phyloP scores from a whole-genome alignment of 1,140 invertebrate genomes.

The Drosophila arawakana region DNA sequence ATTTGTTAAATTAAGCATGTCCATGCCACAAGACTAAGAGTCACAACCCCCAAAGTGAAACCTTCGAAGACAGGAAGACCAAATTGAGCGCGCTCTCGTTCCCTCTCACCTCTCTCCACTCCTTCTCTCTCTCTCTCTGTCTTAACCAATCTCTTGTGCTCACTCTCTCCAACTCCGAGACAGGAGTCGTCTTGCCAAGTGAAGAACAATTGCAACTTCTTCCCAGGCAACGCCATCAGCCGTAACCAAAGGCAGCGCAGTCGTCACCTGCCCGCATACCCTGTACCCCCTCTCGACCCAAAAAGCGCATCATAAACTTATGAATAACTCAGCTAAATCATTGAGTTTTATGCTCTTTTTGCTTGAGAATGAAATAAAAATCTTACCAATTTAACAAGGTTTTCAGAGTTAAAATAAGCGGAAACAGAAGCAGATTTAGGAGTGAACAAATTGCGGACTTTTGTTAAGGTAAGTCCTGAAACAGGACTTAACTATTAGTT shows the following conservation, averaged over 20 bases:
- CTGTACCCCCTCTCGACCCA: background rate
- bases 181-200: constrained; percentile 25
- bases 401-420: no score
- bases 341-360: no score
- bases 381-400: no score
- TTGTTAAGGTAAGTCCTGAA: no score
- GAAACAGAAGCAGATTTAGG: no score
- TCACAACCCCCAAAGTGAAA: constrained; percentile 14
- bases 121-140: background rate
- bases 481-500: no score
- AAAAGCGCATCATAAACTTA: background rate
- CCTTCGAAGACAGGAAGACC: constrained; percentile 16
- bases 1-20: constrained; percentile 64
- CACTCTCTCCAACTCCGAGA: background rate
- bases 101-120: background rate
- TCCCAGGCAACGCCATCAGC: constrained; percentile 67
- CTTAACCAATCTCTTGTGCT: background rate
- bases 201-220: constrained; percentile 35
- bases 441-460: no score
- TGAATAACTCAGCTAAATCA: constrained; percentile 1
- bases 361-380: no score
- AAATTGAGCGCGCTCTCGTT: constrained; percentile 8
- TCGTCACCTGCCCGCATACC: background rate
- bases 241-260: constrained; percentile 50
- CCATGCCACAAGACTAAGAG: constrained; percentile 8